Percentiles rank a stretch among this genome's conserved stretches.
phyloP scores from a whole-genome alignment of 2,888 invertebrate genomes.

The Drosophila pseudotakahashii region DNA sequence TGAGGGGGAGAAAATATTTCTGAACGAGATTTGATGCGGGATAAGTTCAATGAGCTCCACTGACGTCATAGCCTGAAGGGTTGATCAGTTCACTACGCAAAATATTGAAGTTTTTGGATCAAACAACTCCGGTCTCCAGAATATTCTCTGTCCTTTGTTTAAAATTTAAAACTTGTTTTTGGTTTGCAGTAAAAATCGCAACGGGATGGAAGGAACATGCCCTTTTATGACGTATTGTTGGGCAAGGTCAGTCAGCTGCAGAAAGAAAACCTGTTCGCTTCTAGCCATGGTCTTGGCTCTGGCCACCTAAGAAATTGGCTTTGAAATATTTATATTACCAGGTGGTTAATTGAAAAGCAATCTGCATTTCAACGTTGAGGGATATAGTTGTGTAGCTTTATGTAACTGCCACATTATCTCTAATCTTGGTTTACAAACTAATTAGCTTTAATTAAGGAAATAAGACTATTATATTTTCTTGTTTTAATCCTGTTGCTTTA shows the following conservation, averaged over 20 bases:
- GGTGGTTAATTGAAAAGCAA: conserved; percentile 37
- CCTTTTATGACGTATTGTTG: conserved; percentile 24
- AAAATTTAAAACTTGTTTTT: conserved; percentile 11
- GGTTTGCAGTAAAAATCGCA: conserved; percentile 3
- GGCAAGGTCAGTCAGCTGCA: conserved; percentile 35
- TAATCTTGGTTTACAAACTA: neutral
- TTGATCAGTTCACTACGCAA: too few relatives aligned
- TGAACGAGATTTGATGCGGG: conserved; percentile 6
- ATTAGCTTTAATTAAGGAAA: neutral
- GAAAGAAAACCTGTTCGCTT: conserved; percentile 27
- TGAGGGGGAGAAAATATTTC: conserved; percentile 7
- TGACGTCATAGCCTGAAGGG: conserved; percentile 27
- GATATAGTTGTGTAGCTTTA: neutral
- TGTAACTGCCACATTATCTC: too few relatives aligned
- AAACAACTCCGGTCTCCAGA: neutral
- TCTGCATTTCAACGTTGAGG: conserved; percentile 9
- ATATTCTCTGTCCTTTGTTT: neutral
- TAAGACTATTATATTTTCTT: too few relatives aligned
- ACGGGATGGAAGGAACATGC: conserved; percentile 4
- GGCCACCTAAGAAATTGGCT: conserved; percentile 7
- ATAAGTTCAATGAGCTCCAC: conserved; percentile 33
- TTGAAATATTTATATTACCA: conserved; percentile 7
- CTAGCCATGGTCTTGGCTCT: conserved; percentile 16
- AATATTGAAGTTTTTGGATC: neutral
- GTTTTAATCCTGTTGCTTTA: too few relatives aligned